Evolutionary conservation across 2,113 vertebrate genomes (phyloP).

Genomic region (Crypturellus undulatus): DNA sequence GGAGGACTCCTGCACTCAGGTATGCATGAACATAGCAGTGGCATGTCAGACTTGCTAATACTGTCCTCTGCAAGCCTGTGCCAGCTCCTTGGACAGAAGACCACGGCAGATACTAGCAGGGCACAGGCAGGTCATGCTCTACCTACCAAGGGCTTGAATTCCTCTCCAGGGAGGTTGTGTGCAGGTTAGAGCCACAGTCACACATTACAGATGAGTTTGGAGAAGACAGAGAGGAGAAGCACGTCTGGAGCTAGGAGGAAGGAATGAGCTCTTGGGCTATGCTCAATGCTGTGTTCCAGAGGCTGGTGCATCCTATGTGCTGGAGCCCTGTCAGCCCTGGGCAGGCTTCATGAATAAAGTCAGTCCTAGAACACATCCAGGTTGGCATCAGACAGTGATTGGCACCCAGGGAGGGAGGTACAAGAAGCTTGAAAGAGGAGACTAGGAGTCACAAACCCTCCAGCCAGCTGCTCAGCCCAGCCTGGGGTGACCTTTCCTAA

Average conservation of each 20-base stretch:
- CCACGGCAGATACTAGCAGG: not conserved
- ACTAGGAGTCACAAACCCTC: not conserved
- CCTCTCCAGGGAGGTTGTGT: not conserved
- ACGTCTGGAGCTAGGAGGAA: not conserved
- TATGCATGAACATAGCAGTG: fast-evolving
- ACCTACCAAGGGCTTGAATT: not conserved
- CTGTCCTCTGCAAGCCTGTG: not conserved
- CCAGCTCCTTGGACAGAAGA: not conserved
- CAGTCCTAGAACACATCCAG: not conserved
- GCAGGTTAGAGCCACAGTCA: not conserved
- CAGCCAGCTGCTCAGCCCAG: not conserved
- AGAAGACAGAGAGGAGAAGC: not conserved
- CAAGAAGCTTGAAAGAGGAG: not conserved
- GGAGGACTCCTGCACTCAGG: not conserved
- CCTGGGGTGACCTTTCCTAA: not conserved
- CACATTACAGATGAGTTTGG: not conserved
- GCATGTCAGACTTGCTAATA: not conserved
- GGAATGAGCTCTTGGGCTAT: not conserved
- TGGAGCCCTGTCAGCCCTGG: not conserved
- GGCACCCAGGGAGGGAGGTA: not conserved
- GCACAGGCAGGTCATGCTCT: not conserved
- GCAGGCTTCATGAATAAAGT: not conserved
- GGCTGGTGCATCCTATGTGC: not conserved
- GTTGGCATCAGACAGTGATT: not conserved
- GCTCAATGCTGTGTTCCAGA: not conserved